Evolutionary conservation across 2,797 vertebrate species (phyloP).

Genomic region (Uromys caudimaculatus): DNA sequence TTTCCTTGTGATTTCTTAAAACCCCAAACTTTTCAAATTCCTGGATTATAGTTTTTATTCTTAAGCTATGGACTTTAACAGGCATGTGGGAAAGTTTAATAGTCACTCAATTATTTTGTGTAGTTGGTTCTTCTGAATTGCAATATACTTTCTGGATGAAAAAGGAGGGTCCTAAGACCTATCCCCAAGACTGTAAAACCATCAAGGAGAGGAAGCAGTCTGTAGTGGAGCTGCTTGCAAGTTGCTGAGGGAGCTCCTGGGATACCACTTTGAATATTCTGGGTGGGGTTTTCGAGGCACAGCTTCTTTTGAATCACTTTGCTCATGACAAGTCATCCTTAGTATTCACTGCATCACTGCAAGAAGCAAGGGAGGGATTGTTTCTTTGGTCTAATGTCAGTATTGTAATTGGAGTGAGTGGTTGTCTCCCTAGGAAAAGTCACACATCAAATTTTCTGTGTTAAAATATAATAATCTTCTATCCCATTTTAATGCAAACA

Average conservation of each 20-base stretch:
- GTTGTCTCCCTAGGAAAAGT: neutral
- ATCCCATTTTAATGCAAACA: neutral
- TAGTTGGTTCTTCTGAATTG: neutral
- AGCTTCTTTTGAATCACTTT: neutral
- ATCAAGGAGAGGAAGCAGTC: neutral
- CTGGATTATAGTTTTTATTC: neutral
- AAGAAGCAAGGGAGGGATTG: neutral
- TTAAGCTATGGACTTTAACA: neutral
- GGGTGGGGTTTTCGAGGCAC: neutral
- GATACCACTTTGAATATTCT: neutral
- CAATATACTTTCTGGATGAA: no score
- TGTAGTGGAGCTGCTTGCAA: neutral
- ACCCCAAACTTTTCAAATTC: neutral
- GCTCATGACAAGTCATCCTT: neutral
- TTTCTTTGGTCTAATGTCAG: neutral
- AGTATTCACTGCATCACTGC: neutral
- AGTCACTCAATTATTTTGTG: neutral
- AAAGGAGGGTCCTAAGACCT: neutral
- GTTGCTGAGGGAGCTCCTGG: neutral
- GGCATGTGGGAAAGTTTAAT: neutral
- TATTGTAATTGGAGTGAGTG: neutral
- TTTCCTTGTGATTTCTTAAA: neutral
- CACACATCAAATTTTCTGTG: neutral
- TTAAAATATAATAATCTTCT: neutral
- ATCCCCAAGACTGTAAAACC: neutral